Percentiles rank a stretch among this genome's conserved stretches.
phyloP scores from a whole-genome alignment of 2,888 invertebrate genomes.

The Acronicta psi region DNA sequence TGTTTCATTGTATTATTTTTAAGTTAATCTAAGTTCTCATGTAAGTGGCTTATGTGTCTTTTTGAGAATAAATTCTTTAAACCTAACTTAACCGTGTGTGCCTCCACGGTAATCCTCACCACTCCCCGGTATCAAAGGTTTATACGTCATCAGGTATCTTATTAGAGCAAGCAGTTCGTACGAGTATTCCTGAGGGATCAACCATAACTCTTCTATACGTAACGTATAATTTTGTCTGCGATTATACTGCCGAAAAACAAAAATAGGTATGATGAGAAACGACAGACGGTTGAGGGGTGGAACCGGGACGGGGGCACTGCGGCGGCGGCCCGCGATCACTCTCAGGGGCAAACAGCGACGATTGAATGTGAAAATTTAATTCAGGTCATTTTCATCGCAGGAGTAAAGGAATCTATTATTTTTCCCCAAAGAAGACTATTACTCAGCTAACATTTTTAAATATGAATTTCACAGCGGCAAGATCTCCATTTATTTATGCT shows the following conservation, averaged over 20 bases:
- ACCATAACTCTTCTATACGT: conserved; percentile 32
- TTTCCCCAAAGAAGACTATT: conserved; percentile 76
- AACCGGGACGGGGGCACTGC: conserved; percentile 52
- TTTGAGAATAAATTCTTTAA: too few relatives aligned
- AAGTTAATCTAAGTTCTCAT: too few relatives aligned
- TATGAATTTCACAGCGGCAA: conserved; percentile 55
- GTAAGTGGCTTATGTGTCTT: too few relatives aligned
- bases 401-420: conserved; percentile 81
- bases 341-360: conserved; percentile 83
- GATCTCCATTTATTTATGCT: conserved; percentile 60
- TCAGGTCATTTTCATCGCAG: conserved; percentile 83
- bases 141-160: conserved; percentile 11
- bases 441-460: conserved; percentile 73
- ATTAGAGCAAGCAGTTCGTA: conserved; percentile 7
- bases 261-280: conserved; percentile 72
- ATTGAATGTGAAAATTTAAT: conserved; percentile 88
- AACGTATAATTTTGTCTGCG: conserved; percentile 45
- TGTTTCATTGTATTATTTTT: too few relatives aligned
- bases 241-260: conserved; percentile 60
- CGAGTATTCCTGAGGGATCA: conserved; percentile 12
- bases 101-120: too few relatives aligned
- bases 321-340: conserved; percentile 73
- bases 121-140: conserved; percentile 3
- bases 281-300: conserved; percentile 58
- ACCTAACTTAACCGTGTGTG: too few relatives aligned